Percentiles rank a stretch among this genome's conserved stretches.
Conservation (phyloP, 2,797 vertebrate genomes). For the Acanthopagrus latus region DNA sequence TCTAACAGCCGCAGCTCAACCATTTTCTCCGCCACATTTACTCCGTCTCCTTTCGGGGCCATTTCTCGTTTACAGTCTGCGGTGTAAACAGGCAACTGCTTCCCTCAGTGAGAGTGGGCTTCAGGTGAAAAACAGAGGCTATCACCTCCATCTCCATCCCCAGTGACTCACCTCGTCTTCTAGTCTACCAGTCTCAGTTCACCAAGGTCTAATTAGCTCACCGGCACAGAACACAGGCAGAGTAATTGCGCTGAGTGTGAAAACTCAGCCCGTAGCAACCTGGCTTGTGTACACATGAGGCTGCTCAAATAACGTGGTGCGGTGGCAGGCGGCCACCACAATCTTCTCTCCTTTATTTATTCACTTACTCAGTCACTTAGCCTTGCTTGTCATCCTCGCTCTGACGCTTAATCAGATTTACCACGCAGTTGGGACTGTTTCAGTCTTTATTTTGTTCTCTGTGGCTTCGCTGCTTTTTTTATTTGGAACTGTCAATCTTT, state of each 20-base stretch:
- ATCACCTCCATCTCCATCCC: slow-evolving; percentile 63
- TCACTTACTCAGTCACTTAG: slow-evolving; percentile 81
- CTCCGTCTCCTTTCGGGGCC: slow-evolving; percentile 49
- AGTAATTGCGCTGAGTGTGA: slow-evolving; percentile 75
- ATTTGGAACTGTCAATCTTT: slow-evolving; percentile 60
- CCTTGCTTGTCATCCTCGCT: slow-evolving; percentile 65
- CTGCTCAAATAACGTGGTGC: slow-evolving; percentile 69
- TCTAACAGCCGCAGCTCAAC: slow-evolving; percentile 30
- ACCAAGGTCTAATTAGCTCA: slow-evolving; percentile 79
- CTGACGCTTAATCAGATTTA: slow-evolving; percentile 77
- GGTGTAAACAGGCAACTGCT: slow-evolving; percentile 54
- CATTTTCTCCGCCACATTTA: slow-evolving; percentile 65
- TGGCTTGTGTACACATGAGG: slow-evolving; percentile 72
- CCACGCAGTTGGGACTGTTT: slow-evolving; percentile 63
- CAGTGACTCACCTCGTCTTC: slow-evolving; percentile 68
- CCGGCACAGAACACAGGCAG: slow-evolving; percentile 65
- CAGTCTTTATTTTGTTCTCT: slow-evolving; percentile 63
- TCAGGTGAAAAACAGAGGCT: slow-evolving; percentile 67
- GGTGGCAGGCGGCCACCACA: slow-evolving; percentile 76
- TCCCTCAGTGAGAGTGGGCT: slow-evolving; percentile 39
- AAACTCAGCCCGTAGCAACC: slow-evolving; percentile 76
- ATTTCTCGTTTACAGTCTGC: slow-evolving; percentile 66
- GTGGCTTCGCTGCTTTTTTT: slow-evolving; percentile 52
- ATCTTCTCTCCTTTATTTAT: slow-evolving; percentile 78
- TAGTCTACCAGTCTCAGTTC: slow-evolving; percentile 54